phyloP scores from a whole-genome alignment of 2,113 vertebrate species.

The Silurus meridionalis region DNA sequence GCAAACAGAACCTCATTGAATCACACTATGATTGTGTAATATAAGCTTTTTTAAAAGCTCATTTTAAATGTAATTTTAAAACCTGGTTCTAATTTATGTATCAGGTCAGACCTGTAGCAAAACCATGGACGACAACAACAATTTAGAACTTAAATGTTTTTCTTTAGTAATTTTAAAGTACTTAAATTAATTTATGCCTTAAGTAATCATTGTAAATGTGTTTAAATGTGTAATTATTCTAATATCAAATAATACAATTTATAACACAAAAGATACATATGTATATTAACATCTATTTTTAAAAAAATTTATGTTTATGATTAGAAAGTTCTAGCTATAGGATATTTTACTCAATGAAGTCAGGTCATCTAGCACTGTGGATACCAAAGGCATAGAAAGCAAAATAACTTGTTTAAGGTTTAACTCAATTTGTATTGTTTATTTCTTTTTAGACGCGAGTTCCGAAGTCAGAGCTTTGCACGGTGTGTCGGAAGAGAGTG shows the following conservation, averaged over 20 bases:
- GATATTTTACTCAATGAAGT: neutral
- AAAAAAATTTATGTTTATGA: neutral
- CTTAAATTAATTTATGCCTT: too few relatives aligned
- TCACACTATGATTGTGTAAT: neutral
- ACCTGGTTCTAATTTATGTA: neutral
- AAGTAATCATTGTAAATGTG: too few relatives aligned
- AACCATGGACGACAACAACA: neutral
- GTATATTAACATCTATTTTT: neutral
- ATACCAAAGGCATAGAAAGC: neutral
- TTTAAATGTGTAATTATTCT: too few relatives aligned
- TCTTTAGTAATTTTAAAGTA: too few relatives aligned
- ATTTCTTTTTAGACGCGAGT: constrained; percentile 78
- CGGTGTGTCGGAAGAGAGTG: constrained; percentile 86
- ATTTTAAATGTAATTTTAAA: neutral
- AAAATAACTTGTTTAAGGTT: neutral
- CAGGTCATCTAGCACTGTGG: neutral
- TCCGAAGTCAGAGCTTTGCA: constrained; percentile 87
- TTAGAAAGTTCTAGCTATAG: neutral
- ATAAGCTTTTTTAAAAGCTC: neutral
- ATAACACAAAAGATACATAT: neutral
- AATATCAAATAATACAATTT: neutral
- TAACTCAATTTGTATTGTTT: constrained; percentile 44
- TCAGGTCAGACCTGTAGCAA: neutral
- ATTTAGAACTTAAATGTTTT: neutral
- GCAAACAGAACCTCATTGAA: neutral